A percentile compares a stretch with the other conserved stretches of the same genome.
Conservation (phyloP, 2,113 vertebrate genomes). For the Mobula hypostoma region DNA sequence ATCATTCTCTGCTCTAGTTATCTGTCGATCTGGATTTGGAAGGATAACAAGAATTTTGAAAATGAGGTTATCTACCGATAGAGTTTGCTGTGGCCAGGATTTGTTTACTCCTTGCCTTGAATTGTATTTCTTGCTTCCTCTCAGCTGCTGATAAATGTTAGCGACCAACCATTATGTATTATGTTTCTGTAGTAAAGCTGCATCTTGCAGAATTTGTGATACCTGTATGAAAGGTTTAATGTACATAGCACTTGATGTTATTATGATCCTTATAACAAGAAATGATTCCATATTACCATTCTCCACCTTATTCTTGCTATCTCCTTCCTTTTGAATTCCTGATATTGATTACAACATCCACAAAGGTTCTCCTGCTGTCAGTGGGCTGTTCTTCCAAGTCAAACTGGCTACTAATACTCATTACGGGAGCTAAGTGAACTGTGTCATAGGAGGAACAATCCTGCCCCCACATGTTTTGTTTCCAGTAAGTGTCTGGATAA, state of each 20-base stretch:
- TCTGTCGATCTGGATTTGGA: background rate
- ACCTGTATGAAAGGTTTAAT: background rate
- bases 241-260: background rate
- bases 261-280: background rate
- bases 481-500: constrained; percentile 11
- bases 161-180: background rate
- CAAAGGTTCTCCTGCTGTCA: background rate
- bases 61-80: background rate
- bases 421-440: background rate
- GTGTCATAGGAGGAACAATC: background rate
- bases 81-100: background rate
- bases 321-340: background rate
- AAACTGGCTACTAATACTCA: background rate
- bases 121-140: too few relatives aligned
- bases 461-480: constrained; percentile 16
- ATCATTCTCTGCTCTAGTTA: too few relatives aligned
- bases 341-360: background rate
- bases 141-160: background rate
- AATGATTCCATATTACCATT: background rate
- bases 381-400: background rate
- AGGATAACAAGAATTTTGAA: background rate
- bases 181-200: background rate
- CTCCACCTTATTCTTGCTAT: background rate
- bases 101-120: background rate
- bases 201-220: background rate